phyloP scores from a whole-genome alignment of 2,113 vertebrate species.

The Axis porcinus region DNA sequence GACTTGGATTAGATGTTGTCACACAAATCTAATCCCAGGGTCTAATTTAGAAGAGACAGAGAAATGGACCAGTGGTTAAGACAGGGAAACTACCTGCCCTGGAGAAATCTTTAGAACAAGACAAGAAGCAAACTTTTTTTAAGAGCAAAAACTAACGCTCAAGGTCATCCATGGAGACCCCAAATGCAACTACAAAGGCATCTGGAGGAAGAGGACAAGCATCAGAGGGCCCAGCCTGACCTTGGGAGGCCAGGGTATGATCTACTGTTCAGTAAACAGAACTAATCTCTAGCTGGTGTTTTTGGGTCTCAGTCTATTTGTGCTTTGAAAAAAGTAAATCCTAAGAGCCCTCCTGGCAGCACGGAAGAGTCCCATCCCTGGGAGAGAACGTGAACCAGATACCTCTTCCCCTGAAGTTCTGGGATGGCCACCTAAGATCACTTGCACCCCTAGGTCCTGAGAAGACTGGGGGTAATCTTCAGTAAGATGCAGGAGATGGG shows the following conservation, averaged over 20 bases:
- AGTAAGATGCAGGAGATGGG: neutral
- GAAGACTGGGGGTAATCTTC: neutral
- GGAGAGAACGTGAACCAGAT: neutral
- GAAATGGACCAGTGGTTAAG: neutral
- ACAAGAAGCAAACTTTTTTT: neutral
- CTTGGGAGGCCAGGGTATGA: neutral
- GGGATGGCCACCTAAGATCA: neutral
- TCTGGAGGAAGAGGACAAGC: neutral
- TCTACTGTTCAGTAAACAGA: neutral
- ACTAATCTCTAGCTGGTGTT: neutral
- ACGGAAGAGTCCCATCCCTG: neutral
- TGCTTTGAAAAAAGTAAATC: constrained; percentile 24
- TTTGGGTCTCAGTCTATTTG: neutral
- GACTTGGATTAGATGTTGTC: neutral
- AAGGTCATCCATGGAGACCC: neutral
- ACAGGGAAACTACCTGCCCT: neutral
- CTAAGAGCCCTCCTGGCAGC: neutral
- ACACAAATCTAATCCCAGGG: neutral
- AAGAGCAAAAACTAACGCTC: neutral
- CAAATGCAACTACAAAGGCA: neutral
- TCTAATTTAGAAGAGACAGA: neutral
- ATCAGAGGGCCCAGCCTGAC: neutral
- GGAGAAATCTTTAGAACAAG: neutral
- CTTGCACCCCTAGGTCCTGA: neutral
- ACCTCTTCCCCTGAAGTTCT: neutral